Percentiles rank a stretch among this genome's conserved stretches.
Evolutionary conservation across 2,888 invertebrate genomes (phyloP).

Genomic region (Glaucopsyche alexis): DNA sequence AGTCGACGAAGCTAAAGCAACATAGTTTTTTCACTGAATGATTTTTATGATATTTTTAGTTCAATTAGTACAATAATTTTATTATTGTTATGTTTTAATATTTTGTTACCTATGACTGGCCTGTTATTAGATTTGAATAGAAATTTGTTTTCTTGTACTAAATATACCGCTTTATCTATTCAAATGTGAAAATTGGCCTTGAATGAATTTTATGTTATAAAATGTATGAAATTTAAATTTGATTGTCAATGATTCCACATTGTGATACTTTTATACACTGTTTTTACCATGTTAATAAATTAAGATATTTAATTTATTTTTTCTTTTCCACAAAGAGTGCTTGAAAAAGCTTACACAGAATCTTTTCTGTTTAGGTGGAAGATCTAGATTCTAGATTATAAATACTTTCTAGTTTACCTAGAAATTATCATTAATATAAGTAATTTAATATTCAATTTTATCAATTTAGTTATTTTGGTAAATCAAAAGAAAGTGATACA

Average conservation of each 20-base stretch:
- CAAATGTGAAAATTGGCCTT: background rate
- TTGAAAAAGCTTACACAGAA: background rate
- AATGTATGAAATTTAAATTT: conserved; percentile 21
- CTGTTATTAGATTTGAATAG: background rate
- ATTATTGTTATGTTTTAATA: conserved; percentile 31
- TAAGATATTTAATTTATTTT: background rate
- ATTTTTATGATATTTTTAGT: conserved; percentile 31
- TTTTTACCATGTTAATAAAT: conserved; percentile 29
- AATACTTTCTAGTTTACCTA: too few species aligned
- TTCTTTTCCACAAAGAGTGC: background rate
- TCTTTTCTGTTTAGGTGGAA: background rate
- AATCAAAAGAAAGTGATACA: background rate
- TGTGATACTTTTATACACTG: conserved; percentile 47
- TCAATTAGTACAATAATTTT: conserved; percentile 12
- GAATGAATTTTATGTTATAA: conserved; percentile 1
- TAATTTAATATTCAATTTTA: too few species aligned
- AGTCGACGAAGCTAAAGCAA: conserved; percentile 69
- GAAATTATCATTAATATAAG: too few species aligned
- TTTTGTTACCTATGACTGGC: conserved; percentile 34
- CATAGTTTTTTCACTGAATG: conserved; percentile 73
- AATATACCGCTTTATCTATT: background rate
- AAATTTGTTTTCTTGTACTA: too few species aligned
- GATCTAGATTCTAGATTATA: too few species aligned
- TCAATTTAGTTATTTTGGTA: too few species aligned
- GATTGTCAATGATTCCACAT: conserved; percentile 35